Evolutionary conservation across 2,113 vertebrate species (phyloP).

Genomic region (Madoqua kirkii): DNA sequence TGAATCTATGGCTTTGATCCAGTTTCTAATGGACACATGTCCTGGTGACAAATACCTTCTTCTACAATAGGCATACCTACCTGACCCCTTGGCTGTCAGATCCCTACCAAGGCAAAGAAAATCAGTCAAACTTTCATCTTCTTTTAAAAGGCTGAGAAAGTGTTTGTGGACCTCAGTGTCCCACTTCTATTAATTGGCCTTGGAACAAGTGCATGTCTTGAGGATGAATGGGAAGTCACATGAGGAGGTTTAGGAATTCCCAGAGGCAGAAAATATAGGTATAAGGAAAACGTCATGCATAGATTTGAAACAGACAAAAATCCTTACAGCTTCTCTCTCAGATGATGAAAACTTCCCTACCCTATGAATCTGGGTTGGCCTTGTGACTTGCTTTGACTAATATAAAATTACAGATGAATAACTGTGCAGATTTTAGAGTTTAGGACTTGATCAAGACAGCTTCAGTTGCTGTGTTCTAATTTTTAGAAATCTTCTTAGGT

Average conservation of each 20-base stretch:
- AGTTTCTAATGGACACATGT: slow-evolving; percentile 52
- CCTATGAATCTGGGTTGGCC: background rate
- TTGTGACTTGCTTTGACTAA: background rate
- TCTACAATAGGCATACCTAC: background rate
- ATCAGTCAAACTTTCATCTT: background rate
- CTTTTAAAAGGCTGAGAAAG: background rate
- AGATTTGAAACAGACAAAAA: background rate
- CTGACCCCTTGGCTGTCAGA: background rate
- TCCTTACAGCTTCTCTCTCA: background rate
- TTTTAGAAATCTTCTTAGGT: background rate
- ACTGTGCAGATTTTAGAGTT: background rate
- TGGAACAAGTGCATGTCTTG: background rate
- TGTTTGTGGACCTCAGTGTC: background rate
- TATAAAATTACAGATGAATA: background rate
- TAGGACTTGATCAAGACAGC: background rate
- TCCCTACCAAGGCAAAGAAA: background rate
- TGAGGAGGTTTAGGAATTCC: background rate
- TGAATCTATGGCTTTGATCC: background rate
- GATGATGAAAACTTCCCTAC: background rate
- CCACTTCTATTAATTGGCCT: background rate
- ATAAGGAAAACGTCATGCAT: rapidly evolving
- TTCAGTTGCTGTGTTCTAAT: background rate
- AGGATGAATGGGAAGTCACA: background rate
- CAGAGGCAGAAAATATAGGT: background rate
- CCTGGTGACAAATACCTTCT: background rate